Percentiles rank a stretch among this genome's conserved stretches.
Conservation (phyloP, 2,888 invertebrate genomes). For the Plagiodera versicolora region DNA sequence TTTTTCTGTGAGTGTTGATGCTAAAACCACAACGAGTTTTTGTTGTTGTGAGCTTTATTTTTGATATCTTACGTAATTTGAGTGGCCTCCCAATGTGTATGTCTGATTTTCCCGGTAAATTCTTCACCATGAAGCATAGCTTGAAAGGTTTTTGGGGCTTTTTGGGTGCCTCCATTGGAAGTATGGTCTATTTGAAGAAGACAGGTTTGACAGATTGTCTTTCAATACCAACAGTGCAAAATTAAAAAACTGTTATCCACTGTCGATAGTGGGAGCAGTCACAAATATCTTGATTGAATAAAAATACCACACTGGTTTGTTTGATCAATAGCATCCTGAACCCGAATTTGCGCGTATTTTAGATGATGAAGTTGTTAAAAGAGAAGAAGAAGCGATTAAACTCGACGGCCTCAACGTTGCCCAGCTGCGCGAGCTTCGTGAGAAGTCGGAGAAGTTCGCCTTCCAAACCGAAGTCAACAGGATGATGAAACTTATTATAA, state of each 20-base stretch:
- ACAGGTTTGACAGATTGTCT: no score
- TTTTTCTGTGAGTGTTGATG: slow-evolving; percentile 47
- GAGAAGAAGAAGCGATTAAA: slow-evolving; percentile 96
- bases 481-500: slow-evolving; percentile 99
- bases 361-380: slow-evolving; percentile 87
- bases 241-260: no score
- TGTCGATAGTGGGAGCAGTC: no score
- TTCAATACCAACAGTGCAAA: no score
- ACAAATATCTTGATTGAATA: no score
- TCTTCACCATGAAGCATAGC: slow-evolving; percentile 45
- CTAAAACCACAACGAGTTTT: slow-evolving; percentile 34
- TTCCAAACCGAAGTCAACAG: slow-evolving; percentile 99
- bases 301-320: slow-evolving; percentile 17
- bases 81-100: slow-evolving; percentile 37
- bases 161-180: slow-evolving; percentile 8
- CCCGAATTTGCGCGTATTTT: slow-evolving; percentile 29
- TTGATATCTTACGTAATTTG: slow-evolving; percentile 5
- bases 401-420: slow-evolving; percentile 93
- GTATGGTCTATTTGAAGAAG: slow-evolving; percentile 3
- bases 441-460: slow-evolving; percentile 82
- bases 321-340: slow-evolving; percentile 38
- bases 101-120: slow-evolving; percentile 40
- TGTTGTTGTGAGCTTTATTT: slow-evolving; percentile 1
- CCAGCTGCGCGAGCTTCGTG: slow-evolving; percentile 88
- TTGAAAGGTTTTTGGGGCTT: slow-evolving; percentile 45